Evolutionary conservation across 2,797 vertebrate species (phyloP).

Genomic region (Peromyscus aztecus): DNA sequence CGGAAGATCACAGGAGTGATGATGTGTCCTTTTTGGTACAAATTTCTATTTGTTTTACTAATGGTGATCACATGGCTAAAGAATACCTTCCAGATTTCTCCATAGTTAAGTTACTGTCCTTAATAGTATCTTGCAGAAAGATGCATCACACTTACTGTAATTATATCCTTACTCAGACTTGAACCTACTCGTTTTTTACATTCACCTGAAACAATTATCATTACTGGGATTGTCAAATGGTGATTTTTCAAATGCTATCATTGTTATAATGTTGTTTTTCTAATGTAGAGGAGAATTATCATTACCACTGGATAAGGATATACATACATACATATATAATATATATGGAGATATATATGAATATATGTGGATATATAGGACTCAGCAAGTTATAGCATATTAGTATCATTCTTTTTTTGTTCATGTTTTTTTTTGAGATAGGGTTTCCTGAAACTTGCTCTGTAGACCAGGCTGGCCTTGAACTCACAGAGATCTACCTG

Average conservation of each 20-base stretch:
- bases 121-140: conserved; percentile 24
- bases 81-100: background rate
- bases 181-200: background rate
- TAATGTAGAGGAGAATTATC: background rate
- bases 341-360: too few species aligned
- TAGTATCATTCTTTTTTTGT: conserved; percentile 10
- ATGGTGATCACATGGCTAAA: background rate
- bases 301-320: background rate
- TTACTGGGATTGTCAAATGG: background rate
- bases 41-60: background rate
- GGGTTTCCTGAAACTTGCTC: background rate
- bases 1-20: conserved; percentile 3
- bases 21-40: background rate
- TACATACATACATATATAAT: background rate
- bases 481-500: background rate
- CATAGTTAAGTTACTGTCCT: background rate
- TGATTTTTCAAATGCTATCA: conserved; percentile 42
- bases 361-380: background rate
- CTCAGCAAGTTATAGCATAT: background rate
- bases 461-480: background rate
- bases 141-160: background rate
- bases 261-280: conserved; percentile 7
- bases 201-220: conserved; percentile 15
- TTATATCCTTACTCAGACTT: conserved; percentile 12
- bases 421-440: too few species aligned